Base-by-base conservation (phyloP, 2,797 vertebrate genomes). In the Clarias pachynema region DNA sequence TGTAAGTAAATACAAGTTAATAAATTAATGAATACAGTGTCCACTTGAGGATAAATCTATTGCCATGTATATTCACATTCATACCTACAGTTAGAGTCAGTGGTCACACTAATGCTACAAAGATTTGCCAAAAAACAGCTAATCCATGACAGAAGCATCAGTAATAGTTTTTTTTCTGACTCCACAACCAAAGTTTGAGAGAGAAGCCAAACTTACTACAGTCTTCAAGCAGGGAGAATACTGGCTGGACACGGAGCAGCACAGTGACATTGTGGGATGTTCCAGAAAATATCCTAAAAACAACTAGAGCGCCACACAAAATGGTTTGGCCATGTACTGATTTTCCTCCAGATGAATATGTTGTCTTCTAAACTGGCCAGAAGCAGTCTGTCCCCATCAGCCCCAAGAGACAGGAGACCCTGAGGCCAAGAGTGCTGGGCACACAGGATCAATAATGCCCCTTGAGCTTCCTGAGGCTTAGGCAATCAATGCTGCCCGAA, bases 381-480 rank as follows among this genome's bases (percentile, higher is more conserved):
- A 89, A 92, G 93, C 93, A 89, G 91, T 93, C 92, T 93, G 91
- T 92, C 91, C 91, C 79, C 90, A 79, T 60, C 59, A 44, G 89
- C 89, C 92, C 72, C 91, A 66, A 84, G 92, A 92, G 93, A 73
- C 44, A 82, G 88, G 89, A 91, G 92, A 93, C 92, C 95, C 93
- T 70, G 90, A 93, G 94, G 93, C 93, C 93, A 93, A 70, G 90
- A 89, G 89, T 90, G 90, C 86, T 86, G 89, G 89, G 88, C 85
- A 88, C 85, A 56, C 15, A 78, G 84, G 92, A 94, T 94, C 93
- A 94, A 95, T 95, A 93, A 90, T 84, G 86, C 82, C 83, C 86
- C 88, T 86, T 84, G 84, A 77, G 79, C 87, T 85, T 87, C 89
- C 83, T 81, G 80, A 75, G 85, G 75, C 79, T 78, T n/a, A 37